Conservation (phyloP, 2,888 invertebrate genomes). For the Cheilosia vernalis region DNA sequence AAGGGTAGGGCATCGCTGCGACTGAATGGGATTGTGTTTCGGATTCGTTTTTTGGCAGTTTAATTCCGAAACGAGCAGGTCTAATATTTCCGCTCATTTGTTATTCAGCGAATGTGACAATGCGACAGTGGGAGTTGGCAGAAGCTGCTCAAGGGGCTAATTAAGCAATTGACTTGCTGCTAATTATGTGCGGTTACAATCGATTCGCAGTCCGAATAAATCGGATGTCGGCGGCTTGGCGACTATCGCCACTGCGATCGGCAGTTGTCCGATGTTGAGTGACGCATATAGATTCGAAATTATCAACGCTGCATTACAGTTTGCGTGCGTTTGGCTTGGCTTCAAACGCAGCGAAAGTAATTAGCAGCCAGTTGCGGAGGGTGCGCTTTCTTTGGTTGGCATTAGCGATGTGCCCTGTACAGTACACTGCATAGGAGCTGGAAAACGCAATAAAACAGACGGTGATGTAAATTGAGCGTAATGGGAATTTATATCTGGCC, state of each 20-base stretch:
- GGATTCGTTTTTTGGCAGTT: constrained; percentile 24
- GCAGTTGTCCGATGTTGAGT: constrained; percentile 46
- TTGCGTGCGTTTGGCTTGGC: constrained; percentile 49
- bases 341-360: constrained; percentile 35
- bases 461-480: constrained; percentile 73
- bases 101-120: constrained; percentile 21
- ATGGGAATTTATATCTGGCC: constrained; percentile 63
- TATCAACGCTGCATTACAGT: constrained; percentile 48
- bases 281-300: constrained; percentile 66
- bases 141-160: constrained; percentile 43
- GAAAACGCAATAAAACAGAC: constrained; percentile 50
- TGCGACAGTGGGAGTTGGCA: constrained; percentile 7
- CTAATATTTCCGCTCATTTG: constrained; percentile 28
- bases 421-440: too few relatives aligned
- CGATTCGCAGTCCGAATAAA: constrained; percentile 50
- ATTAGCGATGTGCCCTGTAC: constrained; percentile 5
- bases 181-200: constrained; percentile 11
- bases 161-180: constrained; percentile 60
- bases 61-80: not conserved
- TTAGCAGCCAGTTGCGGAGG: constrained; percentile 41
- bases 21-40: constrained; percentile 4
- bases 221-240: constrained; percentile 17
- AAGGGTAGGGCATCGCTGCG: constrained; percentile 43
- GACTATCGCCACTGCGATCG: constrained; percentile 54
- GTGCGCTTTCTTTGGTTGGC: constrained; percentile 16